phyloP scores from a whole-genome alignment of 2,113 vertebrate genomes.

The Erythrocercus mccallii region DNA sequence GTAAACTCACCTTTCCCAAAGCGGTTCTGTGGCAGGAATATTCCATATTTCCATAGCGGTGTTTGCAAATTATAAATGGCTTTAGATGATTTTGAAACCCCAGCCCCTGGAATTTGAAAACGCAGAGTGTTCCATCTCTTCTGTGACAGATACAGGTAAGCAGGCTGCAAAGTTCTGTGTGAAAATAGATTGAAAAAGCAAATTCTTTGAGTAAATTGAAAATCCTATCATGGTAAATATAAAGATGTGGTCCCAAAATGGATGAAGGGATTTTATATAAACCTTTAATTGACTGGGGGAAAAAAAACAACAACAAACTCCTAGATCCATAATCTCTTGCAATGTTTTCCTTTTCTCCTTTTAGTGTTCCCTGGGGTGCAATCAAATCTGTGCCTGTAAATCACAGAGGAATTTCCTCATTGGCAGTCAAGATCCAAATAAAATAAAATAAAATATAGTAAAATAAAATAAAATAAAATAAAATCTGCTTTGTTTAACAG shows the following conservation, averaged over 20 bases:
- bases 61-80: too few relatives aligned
- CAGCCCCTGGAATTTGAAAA: too few relatives aligned
- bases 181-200: slow-evolving; percentile 20
- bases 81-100: background rate
- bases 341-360: background rate
- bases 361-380: background rate
- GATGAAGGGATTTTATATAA: slow-evolving; percentile 2
- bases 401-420: slow-evolving; percentile 10
- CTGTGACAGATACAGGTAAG: background rate
- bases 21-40: background rate
- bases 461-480: slow-evolving; percentile 35
- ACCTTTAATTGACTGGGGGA: background rate
- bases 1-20: background rate
- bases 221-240: background rate
- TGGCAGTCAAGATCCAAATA: slow-evolving; percentile 46
- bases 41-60: background rate
- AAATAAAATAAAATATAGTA: slow-evolving; percentile 37
- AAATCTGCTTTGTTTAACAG: background rate
- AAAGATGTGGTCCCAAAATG: background rate
- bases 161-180: background rate
- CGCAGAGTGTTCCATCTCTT: background rate
- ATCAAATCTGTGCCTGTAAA: background rate
- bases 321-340: background rate
- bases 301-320: too few relatives aligned
- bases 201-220: background rate